Base-by-base conservation (phyloP, 2,797 vertebrate genomes). In the Poeciliopsis gracilis region DNA sequence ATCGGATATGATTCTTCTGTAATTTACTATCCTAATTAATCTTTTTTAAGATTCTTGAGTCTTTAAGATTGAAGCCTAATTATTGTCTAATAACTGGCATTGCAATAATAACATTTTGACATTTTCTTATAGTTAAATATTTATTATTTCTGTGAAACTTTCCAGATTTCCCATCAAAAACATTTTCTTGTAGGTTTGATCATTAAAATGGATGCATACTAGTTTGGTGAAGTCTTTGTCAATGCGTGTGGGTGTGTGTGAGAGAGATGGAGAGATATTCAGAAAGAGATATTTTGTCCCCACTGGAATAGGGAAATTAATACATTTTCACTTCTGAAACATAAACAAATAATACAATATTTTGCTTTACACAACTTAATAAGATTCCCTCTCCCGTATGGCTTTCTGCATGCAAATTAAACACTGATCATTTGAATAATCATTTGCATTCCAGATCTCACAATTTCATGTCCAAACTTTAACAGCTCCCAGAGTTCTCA, bases 401-500 rank as follows among this genome's bases (percentile, higher is more conserved):
- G 87, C 79, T 94, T 90, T 94, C 89, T 85, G 82, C 84, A 89
- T 90, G 92, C 93, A 95, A 95, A 95, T 94, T 88, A 93, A 90
- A 91, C 90, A 94, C 89, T 87, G 87, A 95, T 94, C 77, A 95
- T 95, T 95, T 95, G 92, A 94, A 95, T 95, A 92, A 89, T 91
- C 84, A 94, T 96, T 95, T 95, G 93, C 94, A 96, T 95, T 94
- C 80, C 87, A 92, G 89, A 94, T 94, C 90, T 91, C 85, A 84
- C 90, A 92, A 94, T 91, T 91, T 89, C 88, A 85, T 90, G 86
- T 87, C 87, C 83, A 92, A 93, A 87, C 85, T 85, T 89, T 90
- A 93, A 91, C 86, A 25, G 86, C 90, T 95, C 89, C 90, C 84
- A 83, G 88, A 91, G 90, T 90, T 83, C 84, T 90, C 84, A 73